Conservation (phyloP, 1,140 invertebrate species). For the Aleiodes sp. region DNA sequence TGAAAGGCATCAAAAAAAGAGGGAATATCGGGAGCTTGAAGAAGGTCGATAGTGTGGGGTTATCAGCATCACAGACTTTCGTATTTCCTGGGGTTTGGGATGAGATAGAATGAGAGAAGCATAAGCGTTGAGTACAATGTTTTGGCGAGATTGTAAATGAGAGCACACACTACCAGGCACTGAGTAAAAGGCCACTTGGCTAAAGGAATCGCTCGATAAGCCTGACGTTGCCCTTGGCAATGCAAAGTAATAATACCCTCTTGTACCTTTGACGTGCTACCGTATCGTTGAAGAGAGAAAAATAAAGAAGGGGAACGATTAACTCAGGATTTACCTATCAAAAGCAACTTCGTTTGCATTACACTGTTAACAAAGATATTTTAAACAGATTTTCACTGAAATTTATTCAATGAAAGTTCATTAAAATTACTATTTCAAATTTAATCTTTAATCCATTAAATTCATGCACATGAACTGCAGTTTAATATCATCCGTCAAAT, state of each 20-base stretch:
- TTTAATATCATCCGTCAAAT: too few relatives aligned
- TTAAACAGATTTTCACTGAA: too few relatives aligned
- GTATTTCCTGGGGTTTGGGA: not conserved
- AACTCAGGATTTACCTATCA: slow-evolving; percentile 28
- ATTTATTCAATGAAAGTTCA: too few relatives aligned
- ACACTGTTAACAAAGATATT: not conserved
- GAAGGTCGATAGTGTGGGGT: slow-evolving; percentile 15
- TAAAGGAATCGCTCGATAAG: slow-evolving; percentile 48
- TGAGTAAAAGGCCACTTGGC: slow-evolving; percentile 30
- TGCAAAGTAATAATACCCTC: slow-evolving; percentile 52
- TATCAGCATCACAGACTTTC: slow-evolving; percentile 19
- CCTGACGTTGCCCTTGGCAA: slow-evolving; percentile 51
- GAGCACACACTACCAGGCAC: slow-evolving; percentile 1
- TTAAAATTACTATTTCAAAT: too few relatives aligned
- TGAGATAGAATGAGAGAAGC: not conserved
- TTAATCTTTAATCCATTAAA: too few relatives aligned
- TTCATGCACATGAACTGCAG: too few relatives aligned
- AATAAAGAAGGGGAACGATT: slow-evolving; percentile 14
- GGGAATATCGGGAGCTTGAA: slow-evolving; percentile 5
- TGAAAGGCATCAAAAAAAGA: slow-evolving; percentile 10
- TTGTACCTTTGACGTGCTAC: slow-evolving; percentile 45
- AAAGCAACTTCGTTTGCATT: not conserved
- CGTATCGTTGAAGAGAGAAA: slow-evolving; percentile 29
- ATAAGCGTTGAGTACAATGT: slow-evolving; percentile 1
- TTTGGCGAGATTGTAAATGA: not conserved